phyloP scores from a whole-genome alignment of 2,113 vertebrate species.

The Lamprotornis superbus region DNA sequence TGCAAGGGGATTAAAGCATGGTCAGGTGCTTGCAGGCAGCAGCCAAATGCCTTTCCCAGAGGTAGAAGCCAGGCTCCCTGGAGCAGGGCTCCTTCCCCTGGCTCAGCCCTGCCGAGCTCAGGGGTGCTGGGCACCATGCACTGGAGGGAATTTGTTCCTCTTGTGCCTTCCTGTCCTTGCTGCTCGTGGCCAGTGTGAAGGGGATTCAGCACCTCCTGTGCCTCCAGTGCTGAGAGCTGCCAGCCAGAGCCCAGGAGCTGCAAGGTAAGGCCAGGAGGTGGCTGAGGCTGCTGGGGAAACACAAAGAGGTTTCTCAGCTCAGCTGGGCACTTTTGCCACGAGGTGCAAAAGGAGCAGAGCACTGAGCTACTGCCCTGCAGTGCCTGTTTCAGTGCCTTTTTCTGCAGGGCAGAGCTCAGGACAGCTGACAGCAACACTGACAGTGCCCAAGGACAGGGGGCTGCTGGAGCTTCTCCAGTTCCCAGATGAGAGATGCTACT shows the following conservation, averaged over 20 bases:
- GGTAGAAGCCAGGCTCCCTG: neutral
- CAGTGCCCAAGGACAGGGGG: neutral
- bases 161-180: neutral
- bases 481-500: neutral
- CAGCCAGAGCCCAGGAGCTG: neutral
- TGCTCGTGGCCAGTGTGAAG: neutral
- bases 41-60: conserved; percentile 4
- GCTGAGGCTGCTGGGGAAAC: neutral
- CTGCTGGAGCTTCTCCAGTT: neutral
- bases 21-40: conserved; percentile 40
- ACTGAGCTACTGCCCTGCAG: neutral
- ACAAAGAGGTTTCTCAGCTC: neutral
- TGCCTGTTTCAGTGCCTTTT: neutral
- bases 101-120: neutral
- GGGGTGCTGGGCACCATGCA: neutral
- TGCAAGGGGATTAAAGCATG: conserved; percentile 14
- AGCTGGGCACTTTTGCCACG: neutral
- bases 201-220: neutral
- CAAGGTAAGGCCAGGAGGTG: conserved; percentile 25
- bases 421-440: neutral
- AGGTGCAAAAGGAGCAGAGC: neutral
- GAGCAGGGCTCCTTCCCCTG: neutral
- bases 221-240: neutral
- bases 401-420: neutral
- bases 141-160: neutral